Evolutionary conservation across 1,140 invertebrate species (phyloP).

Genomic region (Drosophila prosaltans): DNA sequence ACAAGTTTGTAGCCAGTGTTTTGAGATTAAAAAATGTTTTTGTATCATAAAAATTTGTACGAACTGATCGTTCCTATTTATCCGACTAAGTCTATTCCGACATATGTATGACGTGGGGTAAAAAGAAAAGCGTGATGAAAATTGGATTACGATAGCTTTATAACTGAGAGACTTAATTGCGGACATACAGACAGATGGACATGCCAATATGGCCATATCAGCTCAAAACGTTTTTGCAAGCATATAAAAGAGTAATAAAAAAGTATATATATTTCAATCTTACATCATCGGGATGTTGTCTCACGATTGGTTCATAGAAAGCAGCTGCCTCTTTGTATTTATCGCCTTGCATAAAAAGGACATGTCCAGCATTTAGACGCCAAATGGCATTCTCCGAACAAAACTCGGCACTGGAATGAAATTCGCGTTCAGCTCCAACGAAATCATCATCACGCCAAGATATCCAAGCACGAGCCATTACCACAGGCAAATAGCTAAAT

Average conservation of each 20-base stretch:
- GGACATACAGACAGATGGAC: too few relatives aligned
- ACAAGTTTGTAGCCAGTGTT: too few relatives aligned
- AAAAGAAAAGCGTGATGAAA: too few relatives aligned
- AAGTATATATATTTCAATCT: constrained; percentile 43
- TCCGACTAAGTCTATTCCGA: too few relatives aligned
- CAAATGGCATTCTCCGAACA: constrained; percentile 97
- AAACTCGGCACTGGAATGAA: constrained; percentile 98
- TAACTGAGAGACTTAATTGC: too few relatives aligned
- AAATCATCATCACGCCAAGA: constrained; percentile 99
- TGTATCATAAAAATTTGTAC: too few relatives aligned
- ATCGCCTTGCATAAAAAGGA: constrained; percentile 99
- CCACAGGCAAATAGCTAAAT: constrained; percentile 91
- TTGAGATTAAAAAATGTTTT: too few relatives aligned
- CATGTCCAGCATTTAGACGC: constrained; percentile 99
- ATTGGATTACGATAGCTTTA: too few relatives aligned
- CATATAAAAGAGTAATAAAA: too few relatives aligned
- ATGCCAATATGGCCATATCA: background rate
- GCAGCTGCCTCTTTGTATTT: constrained; percentile 99
- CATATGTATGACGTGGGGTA: too few relatives aligned
- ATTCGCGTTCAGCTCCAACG: constrained; percentile 96
- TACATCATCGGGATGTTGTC: constrained; percentile 97
- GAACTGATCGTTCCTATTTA: too few relatives aligned
- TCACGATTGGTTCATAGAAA: constrained; percentile 99
- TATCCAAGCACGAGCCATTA: constrained; percentile 99
- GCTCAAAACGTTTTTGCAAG: too few relatives aligned